Evolutionary conservation across 1,140 invertebrate genomes (phyloP).

Genomic region (Chrysoperla carnea): DNA sequence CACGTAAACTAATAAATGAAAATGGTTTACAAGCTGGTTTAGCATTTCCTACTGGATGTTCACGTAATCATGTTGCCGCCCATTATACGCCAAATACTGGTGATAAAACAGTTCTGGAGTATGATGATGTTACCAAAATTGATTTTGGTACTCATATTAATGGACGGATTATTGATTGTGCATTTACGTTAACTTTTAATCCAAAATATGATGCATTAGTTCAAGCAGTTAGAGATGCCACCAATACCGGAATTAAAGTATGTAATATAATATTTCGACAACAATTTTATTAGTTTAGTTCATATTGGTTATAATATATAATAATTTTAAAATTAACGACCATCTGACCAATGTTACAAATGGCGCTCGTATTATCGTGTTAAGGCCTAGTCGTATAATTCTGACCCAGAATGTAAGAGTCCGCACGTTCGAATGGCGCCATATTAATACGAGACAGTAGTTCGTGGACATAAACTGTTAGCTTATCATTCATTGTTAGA

Average conservation of each 20-base stretch:
- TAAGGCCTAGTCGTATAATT: too few species aligned
- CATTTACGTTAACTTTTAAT: conserved; percentile 95
- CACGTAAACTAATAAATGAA: conserved; percentile 83
- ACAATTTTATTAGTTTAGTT: conserved; percentile 8
- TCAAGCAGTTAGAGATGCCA: conserved; percentile 92
- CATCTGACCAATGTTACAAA: too few species aligned
- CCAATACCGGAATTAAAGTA: conserved; percentile 87
- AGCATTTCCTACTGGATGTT: conserved; percentile 98
- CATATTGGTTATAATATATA: neutral
- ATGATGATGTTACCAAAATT: conserved; percentile 98
- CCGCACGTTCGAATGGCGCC: too few species aligned
- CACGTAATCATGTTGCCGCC: conserved; percentile 95
- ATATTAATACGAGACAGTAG: too few species aligned
- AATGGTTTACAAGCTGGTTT: conserved; percentile 91
- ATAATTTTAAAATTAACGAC: too few species aligned
- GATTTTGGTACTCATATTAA: conserved; percentile 99
- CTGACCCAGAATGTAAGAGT: too few species aligned
- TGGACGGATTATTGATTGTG: conserved; percentile 97
- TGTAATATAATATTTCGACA: conserved; percentile 12
- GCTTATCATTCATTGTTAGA: too few species aligned
- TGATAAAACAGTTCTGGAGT: conserved; percentile 83
- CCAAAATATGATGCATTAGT: conserved; percentile 90
- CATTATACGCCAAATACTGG: conserved; percentile 99
- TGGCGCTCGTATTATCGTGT: too few species aligned
- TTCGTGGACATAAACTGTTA: too few species aligned